phyloP scores from a whole-genome alignment of 2,888 invertebrate species.

The Fissipunctia ypsillon region DNA sequence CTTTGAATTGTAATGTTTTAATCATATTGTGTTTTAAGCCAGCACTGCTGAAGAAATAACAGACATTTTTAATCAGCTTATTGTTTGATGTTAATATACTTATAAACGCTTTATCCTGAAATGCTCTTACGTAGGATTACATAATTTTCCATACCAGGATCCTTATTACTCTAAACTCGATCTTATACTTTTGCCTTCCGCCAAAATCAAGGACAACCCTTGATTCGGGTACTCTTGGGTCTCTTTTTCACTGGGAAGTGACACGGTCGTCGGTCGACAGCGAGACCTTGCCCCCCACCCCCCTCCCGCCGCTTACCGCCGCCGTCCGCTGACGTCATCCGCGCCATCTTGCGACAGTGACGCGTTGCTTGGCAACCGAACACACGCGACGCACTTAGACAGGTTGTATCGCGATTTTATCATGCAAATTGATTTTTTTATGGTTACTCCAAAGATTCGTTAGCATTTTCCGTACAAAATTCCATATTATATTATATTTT shows the following conservation, averaged over 20 bases:
- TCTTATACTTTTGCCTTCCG: conserved; percentile 77
- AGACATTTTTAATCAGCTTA: not conserved
- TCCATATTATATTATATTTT: conserved; percentile 29
- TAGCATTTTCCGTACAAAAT: conserved; percentile 51
- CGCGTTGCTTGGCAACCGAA: conserved; percentile 87
- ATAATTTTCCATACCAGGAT: conserved; percentile 9
- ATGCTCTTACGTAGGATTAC: not conserved
- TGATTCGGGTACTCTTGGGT: conserved; percentile 79
- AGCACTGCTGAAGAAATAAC: not conserved
- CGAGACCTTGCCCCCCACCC: conserved; percentile 83
- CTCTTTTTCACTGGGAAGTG: conserved; percentile 88
- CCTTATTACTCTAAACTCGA: conserved; percentile 33
- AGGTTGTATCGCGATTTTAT: conserved; percentile 70
- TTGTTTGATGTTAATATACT: not conserved
- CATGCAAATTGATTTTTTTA: conserved; percentile 65
- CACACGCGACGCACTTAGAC: conserved; percentile 78
- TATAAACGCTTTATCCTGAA: conserved; percentile 1
- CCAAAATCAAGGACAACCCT: conserved; percentile 82
- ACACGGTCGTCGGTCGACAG: conserved; percentile 82
- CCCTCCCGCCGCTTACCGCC: conserved; percentile 67
- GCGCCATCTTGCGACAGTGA: conserved; percentile 88
- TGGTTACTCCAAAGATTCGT: conserved; percentile 48
- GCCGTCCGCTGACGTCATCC: conserved; percentile 86
- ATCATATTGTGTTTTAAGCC: not conserved
- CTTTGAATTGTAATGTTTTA: conserved; percentile 27